Evolutionary conservation across 2,888 invertebrate species (phyloP).

Genomic region (Drosophila nr. fundita): DNA sequence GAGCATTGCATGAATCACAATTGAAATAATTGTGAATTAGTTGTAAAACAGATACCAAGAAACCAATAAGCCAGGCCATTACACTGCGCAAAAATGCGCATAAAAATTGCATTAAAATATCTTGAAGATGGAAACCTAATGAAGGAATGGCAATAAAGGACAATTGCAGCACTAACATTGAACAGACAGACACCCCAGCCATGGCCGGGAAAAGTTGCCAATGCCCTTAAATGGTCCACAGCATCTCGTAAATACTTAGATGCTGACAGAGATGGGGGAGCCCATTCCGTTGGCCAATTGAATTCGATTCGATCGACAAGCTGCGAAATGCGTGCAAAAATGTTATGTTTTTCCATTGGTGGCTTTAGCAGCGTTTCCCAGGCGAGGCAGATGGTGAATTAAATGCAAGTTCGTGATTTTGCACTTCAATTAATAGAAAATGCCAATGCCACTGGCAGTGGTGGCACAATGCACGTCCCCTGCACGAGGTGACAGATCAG

Average conservation of each 20-base stretch:
- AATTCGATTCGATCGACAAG: slow-evolving; percentile 48
- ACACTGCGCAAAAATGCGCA: slow-evolving; percentile 64
- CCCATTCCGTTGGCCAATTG: slow-evolving; percentile 48
- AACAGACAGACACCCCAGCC: slow-evolving; percentile 15
- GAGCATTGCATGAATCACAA: slow-evolving; percentile 72
- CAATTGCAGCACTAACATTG: slow-evolving; percentile 49
- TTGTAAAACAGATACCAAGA: slow-evolving; percentile 21
- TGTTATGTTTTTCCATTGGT: slow-evolving; percentile 30
- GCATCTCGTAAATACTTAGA: slow-evolving; percentile 14
- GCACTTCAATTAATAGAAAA: slow-evolving; percentile 58
- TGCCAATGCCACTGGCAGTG: slow-evolving; percentile 5
- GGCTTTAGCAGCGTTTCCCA: slow-evolving; percentile 52
- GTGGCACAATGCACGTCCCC: slow-evolving; percentile 5
- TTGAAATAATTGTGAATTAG: slow-evolving; percentile 59
- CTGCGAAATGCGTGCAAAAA: slow-evolving; percentile 67
- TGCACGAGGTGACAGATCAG: slow-evolving; percentile 38
- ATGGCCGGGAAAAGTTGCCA: slow-evolving; percentile 38
- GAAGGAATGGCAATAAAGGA: slow-evolving; percentile 75
- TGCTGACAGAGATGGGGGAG: slow-evolving; percentile 40
- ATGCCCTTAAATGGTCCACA: slow-evolving; percentile 67
- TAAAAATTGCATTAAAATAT: slow-evolving; percentile 74
- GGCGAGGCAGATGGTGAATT: slow-evolving; percentile 54
- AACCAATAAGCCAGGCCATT: slow-evolving; percentile 44
- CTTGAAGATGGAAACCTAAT: slow-evolving; percentile 50
- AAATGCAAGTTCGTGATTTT: slow-evolving; percentile 69